Conservation (phyloP, 2,888 invertebrate species). For the Lymantria dispar region DNA sequence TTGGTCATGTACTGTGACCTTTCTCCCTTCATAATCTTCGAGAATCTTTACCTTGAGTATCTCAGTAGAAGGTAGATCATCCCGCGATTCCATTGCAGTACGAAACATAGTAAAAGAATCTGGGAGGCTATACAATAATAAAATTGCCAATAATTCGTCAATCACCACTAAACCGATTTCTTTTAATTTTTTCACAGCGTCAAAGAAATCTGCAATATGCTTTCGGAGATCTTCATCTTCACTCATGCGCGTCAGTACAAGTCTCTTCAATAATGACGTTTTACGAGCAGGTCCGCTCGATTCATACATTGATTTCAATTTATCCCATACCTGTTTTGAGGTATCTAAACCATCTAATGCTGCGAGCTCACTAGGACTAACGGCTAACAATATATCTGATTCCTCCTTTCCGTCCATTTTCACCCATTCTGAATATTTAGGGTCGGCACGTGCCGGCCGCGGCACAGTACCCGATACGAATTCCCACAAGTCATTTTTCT, state of each 20-base stretch:
- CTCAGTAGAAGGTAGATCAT: neutral
- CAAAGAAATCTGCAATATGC: neutral
- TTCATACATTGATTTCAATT: neutral
- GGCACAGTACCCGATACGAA: neutral
- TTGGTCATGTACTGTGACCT: too few relatives aligned
- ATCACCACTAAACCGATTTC: neutral
- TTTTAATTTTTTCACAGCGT: neutral
- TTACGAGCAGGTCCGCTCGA: neutral
- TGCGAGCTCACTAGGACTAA: neutral
- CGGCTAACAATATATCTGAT: neutral
- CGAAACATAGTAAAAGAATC: constrained; percentile 11
- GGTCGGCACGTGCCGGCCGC: neutral
- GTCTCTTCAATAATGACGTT: neutral
- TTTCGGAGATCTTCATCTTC: neutral
- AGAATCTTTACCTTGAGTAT: neutral
- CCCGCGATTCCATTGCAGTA: neutral
- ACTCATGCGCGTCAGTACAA: neutral
- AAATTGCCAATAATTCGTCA: constrained; percentile 11
- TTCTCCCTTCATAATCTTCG: neutral
- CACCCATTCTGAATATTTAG: neutral
- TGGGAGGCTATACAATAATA: constrained; percentile 13
- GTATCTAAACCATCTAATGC: neutral
- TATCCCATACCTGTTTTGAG: neutral
- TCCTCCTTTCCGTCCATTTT: neutral
- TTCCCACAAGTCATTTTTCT: neutral